Conservation (phyloP, 2,797 vertebrate genomes). For the Gymnothorax reevesii region DNA sequence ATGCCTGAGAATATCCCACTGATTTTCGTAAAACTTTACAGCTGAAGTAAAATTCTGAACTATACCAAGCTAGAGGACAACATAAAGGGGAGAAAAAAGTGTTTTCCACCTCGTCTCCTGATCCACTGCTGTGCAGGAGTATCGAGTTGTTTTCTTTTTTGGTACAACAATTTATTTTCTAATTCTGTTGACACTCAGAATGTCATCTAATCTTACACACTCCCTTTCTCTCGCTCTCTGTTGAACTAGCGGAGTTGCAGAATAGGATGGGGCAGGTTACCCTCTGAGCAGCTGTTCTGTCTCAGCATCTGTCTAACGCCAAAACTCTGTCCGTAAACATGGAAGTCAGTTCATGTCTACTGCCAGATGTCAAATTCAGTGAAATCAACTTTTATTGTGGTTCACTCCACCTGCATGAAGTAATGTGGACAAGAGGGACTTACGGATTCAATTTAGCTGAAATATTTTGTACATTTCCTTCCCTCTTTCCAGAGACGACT, state of each 20-base stretch:
- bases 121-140: neutral
- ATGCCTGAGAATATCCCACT: neutral
- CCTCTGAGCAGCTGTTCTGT: constrained; percentile 50
- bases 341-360: neutral
- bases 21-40: neutral
- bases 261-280: constrained; percentile 42
- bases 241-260: too few species aligned
- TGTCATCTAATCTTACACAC: neutral
- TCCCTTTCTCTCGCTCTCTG: constrained; percentile 26
- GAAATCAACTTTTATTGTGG: neutral
- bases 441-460: neutral
- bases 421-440: neutral
- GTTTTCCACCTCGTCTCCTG: neutral
- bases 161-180: constrained; percentile 1
- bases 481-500: neutral
- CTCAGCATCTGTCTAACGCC: constrained; percentile 36
- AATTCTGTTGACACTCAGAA: neutral
- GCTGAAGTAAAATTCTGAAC: neutral
- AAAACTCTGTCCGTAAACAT: constrained; percentile 16
- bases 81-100: neutral
- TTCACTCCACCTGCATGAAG: neutral
- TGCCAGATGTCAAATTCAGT: neutral
- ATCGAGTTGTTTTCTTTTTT: neutral
- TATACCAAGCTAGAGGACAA: too few species aligned
- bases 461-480: neutral